Evolutionary conservation across 1,140 invertebrate species (phyloP), one percentile per base, ranked within the genome.

Genomic region (Hestina assimilis): DNA sequence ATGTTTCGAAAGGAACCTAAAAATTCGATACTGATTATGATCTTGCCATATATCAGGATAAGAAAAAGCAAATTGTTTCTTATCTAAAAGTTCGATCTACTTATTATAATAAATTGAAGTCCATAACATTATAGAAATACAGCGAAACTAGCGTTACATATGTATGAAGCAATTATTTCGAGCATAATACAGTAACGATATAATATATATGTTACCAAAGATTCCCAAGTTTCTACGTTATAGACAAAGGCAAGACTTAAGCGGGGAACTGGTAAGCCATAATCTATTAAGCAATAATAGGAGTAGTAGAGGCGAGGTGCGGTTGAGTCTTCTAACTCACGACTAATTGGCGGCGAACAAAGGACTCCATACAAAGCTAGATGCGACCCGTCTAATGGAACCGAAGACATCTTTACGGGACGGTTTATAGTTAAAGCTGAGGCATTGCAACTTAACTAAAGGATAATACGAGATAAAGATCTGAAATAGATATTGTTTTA

Each of bases 211-310:
- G 20, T 41, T 15, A 45, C 35, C 48, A n/a, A 46, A 59, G 17
- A 58, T 50, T 48, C 38, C 31, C 40, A 52, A 42, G 31, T 46
- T 46, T 40, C 35, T 31, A 47, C 26, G 48, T 31, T 28, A 51
- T 46, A 68, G 58, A 66, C 68, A 68, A 70, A 67, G 60, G 47
- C 46, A 56, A 61, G 52, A 56, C 56, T 63, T n/a, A 51, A 46
- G 59, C 31, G 43, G 66, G 47, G 48, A 35, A 19, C 48, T 50
- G 56, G 61, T 64, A 62, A 68, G 62, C 66, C 59, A 66, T 69
- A 72, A 76, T 79, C 71, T 79, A 79, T 79, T 76, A 72, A 72
- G 68, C 69, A 76, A 79, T 79, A 76, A 72, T 70, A 63, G 68
- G 35, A 55, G 52, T 42, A 52, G 53, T 63, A 51, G 55, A 40